phyloP scores from a whole-genome alignment of 2,888 invertebrate genomes.

The Drosophila kokeensis region DNA sequence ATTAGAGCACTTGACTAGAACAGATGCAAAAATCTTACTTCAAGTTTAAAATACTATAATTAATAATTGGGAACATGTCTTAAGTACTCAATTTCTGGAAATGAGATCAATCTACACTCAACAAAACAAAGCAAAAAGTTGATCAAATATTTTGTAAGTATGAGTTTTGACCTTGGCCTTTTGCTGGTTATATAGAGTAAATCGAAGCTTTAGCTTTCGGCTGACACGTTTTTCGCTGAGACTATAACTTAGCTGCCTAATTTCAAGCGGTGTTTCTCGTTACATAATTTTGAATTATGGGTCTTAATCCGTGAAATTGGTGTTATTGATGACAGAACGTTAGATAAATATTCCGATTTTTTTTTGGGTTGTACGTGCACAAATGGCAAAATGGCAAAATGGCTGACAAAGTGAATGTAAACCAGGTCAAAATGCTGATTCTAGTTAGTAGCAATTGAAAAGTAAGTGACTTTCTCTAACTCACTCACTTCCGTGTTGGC shows the following conservation, averaged over 20 bases:
- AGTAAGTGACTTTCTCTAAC: conserved; percentile 25
- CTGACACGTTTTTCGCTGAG: not conserved
- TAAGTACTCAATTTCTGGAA: not conserved
- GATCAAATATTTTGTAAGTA: not conserved
- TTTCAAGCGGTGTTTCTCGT: conserved; percentile 19
- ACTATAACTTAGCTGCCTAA: conserved; percentile 7
- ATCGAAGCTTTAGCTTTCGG: not conserved
- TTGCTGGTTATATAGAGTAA: not conserved
- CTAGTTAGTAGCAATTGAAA: conserved; percentile 4
- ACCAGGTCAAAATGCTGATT: conserved; percentile 48
- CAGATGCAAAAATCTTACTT: not conserved
- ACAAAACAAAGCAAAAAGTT: not conserved
- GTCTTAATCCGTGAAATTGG: conserved; percentile 8
- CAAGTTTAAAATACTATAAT: not conserved
- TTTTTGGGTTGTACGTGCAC: conserved; percentile 24
- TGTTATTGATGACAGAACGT: conserved; percentile 21
- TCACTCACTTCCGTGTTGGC: not conserved
- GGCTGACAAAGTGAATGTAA: conserved; percentile 44
- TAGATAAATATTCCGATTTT: conserved; percentile 10
- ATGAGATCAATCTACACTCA: not conserved
- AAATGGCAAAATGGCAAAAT: not conserved
- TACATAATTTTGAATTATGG: conserved; percentile 34
- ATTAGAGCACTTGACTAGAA: too few species aligned
- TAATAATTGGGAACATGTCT: not conserved
- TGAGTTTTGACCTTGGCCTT: not conserved